A percentile compares a stretch with the other conserved stretches of the same genome.
Evolutionary conservation across 2,888 invertebrate genomes (phyloP).

Genomic region (Drosophila koepferae): DNA sequence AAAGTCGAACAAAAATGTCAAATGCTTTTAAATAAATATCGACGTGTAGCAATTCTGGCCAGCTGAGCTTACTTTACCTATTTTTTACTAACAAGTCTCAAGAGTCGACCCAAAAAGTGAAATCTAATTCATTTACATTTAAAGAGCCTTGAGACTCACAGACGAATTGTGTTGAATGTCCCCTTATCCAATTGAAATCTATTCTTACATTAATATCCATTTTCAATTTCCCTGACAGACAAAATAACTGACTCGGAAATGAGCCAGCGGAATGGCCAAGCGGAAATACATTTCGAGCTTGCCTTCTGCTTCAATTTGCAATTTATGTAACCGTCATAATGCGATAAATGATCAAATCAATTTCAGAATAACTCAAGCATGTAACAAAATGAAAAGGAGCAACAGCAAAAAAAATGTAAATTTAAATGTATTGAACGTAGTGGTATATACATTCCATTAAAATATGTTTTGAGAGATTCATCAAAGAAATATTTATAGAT

Average conservation of each 20-base stretch:
- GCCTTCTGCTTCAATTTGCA: conserved; percentile 28
- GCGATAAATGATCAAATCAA: conserved; percentile 27
- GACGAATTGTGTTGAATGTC: not conserved
- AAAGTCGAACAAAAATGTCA: conserved; percentile 43
- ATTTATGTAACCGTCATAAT: conserved; percentile 53
- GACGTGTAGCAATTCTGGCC: conserved; percentile 5
- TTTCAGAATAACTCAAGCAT: conserved; percentile 20
- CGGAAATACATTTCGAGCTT: conserved; percentile 39
- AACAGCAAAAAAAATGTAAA: too few species aligned
- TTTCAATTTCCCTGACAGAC: conserved; percentile 54
- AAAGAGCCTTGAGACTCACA: not conserved
- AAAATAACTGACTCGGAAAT: conserved; percentile 34
- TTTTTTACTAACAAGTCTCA: not conserved
- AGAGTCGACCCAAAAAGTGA: not conserved
- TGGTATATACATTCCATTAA: too few species aligned
- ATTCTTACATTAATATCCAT: conserved; percentile 27
- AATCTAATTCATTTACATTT: not conserved
- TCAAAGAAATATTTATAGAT: too few species aligned
- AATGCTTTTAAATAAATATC: not conserved
- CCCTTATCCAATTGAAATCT: not conserved
- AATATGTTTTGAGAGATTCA: too few species aligned
- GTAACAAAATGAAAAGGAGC: not conserved
- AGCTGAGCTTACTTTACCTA: conserved; percentile 19
- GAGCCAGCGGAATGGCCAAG: conserved; percentile 34
- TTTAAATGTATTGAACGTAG: too few species aligned